Percentiles rank a stretch among this genome's conserved stretches.
These are phyloP conservation scores for Drosophila affinis DNA, from an alignment of 2,888 invertebrate species.

Conservation along the genomic window DNA sequence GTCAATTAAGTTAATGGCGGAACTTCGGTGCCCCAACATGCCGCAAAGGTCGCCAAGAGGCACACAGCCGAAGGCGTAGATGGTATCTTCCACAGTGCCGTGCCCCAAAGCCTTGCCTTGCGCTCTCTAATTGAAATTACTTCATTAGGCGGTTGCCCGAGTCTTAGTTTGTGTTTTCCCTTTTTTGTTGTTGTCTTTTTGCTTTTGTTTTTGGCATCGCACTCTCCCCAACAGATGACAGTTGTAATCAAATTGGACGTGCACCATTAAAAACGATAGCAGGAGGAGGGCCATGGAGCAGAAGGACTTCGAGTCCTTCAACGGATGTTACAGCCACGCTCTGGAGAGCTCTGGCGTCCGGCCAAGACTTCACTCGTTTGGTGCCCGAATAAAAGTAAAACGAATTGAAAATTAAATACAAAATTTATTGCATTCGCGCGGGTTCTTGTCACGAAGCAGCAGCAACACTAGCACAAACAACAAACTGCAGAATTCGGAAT, in stretches of 20 bases:
- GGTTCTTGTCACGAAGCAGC: conserved; percentile 66
- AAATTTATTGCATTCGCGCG: conserved; percentile 74
- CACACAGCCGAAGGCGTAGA: conserved; percentile 2
- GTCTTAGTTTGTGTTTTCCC: conserved; percentile 43
- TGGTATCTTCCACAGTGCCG: background rate
- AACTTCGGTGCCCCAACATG: conserved; percentile 36
- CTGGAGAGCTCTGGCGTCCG: conserved; percentile 35
- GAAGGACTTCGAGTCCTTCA: background rate
- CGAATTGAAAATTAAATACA: conserved; percentile 79
- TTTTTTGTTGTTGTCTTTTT: conserved; percentile 22
- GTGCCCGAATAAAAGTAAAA: conserved; percentile 71
- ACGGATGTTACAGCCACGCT: conserved; percentile 71
- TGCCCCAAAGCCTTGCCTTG: background rate
- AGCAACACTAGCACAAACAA: conserved; percentile 41
- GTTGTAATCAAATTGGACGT: conserved; percentile 78
- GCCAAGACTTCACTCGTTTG: conserved; percentile 29
- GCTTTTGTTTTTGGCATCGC: conserved; percentile 33
- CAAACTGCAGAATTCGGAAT: conserved; percentile 57
- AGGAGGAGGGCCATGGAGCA: background rate
- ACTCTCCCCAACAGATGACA: conserved; percentile 67
- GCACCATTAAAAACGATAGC: conserved; percentile 69
- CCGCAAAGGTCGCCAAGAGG: conserved; percentile 29
- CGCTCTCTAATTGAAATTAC: conserved; percentile 71
- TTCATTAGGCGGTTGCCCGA: conserved; percentile 66
- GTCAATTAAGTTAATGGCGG: conserved; percentile 47